phyloP scores from a whole-genome alignment of 2,888 invertebrate species.

The Archaeoteleia sp. region DNA sequence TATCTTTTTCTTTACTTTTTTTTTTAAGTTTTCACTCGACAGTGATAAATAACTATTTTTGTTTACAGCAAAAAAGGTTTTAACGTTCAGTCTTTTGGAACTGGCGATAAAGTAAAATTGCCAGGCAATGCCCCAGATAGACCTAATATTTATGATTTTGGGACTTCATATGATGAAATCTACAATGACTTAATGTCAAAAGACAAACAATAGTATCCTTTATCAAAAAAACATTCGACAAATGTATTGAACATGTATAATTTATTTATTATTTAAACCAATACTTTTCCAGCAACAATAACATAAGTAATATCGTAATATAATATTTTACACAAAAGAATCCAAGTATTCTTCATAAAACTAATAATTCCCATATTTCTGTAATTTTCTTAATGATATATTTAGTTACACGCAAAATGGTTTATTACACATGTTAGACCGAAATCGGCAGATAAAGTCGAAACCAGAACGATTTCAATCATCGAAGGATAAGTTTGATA shows the following conservation, averaged over 20 bases:
- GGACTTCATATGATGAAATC: slow-evolving; percentile 95
- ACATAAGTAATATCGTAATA: too few relatives aligned
- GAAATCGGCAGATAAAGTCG: slow-evolving; percentile 95
- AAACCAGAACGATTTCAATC: slow-evolving; percentile 96
- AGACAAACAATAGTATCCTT: slow-evolving; percentile 91
- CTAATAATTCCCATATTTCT: too few relatives aligned
- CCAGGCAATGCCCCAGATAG: slow-evolving; percentile 95
- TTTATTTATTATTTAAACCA: too few relatives aligned
- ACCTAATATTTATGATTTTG: slow-evolving; percentile 98
- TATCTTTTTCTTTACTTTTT: background rate
- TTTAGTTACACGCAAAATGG: slow-evolving; percentile 96
- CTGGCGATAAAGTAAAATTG: slow-evolving; percentile 96
- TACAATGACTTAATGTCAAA: slow-evolving; percentile 93
- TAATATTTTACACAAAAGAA: too few relatives aligned
- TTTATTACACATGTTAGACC: slow-evolving; percentile 96
- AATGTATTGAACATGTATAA: too few relatives aligned
- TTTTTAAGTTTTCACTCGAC: background rate
- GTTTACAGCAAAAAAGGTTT: slow-evolving; percentile 93
- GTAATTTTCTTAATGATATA: slow-evolving; percentile 63
- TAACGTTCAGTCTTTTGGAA: slow-evolving; percentile 94
- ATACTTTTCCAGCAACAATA: too few relatives aligned
- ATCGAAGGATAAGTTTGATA: slow-evolving; percentile 92
- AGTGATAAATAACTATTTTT: slow-evolving; percentile 20
- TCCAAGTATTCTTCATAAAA: too few relatives aligned
- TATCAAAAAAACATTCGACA: too few relatives aligned